These are phyloP conservation scores for Danio choprae DNA, from an alignment of 2,797 vertebrate species.

Conservation along the genomic window DNA sequence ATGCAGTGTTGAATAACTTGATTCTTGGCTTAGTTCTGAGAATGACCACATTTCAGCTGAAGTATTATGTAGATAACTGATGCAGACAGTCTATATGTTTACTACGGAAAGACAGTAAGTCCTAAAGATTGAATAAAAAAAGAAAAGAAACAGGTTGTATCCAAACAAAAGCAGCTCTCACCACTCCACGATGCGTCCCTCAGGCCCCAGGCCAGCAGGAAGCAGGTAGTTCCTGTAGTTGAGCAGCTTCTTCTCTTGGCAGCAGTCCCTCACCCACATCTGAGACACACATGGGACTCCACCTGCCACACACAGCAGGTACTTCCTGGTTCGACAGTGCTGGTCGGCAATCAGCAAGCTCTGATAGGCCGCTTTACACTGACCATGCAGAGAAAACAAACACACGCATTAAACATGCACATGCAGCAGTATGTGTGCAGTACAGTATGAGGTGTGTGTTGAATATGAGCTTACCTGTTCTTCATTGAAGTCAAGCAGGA, in stretches of 20 bases:
- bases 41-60: background rate
- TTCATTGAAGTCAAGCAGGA: conserved; percentile 94
- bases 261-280: conserved; percentile 96
- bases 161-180: conserved; percentile 68
- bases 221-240: conserved; percentile 95
- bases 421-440: background rate
- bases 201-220: conserved; percentile 90
- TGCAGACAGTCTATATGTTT: background rate
- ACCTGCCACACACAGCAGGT: conserved; percentile 93
- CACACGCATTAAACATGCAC: background rate
- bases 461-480: conserved; percentile 82
- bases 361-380: conserved; percentile 94
- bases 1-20: background rate
- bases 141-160: too few relatives aligned
- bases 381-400: conserved; percentile 19
- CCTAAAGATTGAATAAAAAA: background rate
- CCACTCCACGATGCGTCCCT: conserved; percentile 89
- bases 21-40: background rate
- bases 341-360: conserved; percentile 95
- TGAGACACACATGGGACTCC: conserved; percentile 96
- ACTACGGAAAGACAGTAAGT: background rate
- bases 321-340: conserved; percentile 92
- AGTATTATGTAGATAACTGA: too few relatives aligned
- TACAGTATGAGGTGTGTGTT: background rate
- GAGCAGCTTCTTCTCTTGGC: conserved; percentile 92